Percentiles rank a stretch among this genome's conserved stretches.
Conservation (phyloP, 2,797 vertebrate genomes). For the Liasis olivaceus region DNA sequence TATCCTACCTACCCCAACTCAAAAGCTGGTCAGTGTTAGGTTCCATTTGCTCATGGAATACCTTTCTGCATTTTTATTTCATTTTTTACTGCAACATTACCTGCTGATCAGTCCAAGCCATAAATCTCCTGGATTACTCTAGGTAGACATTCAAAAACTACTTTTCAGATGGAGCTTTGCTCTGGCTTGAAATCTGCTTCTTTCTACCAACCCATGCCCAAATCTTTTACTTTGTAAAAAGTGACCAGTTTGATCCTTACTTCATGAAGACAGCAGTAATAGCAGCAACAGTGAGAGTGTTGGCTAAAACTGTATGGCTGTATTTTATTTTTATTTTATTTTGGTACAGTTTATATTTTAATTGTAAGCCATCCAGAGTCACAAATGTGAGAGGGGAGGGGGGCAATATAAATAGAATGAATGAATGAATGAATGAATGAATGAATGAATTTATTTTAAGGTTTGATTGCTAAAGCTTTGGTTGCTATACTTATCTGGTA, state of each 20-base stretch:
- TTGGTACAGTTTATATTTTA: too few species aligned
- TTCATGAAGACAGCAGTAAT: too few species aligned
- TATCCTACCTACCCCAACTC: constrained; percentile 22
- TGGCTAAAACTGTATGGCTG: too few species aligned
- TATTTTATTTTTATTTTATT: too few species aligned
- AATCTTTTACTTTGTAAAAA: too few species aligned
- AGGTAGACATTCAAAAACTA: neutral
- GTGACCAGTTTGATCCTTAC: too few species aligned
- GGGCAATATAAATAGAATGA: too few species aligned
- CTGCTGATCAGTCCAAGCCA: constrained; percentile 12
- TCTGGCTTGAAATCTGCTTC: neutral
- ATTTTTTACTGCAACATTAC: constrained; percentile 35
- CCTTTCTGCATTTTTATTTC: constrained; percentile 31
- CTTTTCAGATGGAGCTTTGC: neutral
- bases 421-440: too few species aligned
- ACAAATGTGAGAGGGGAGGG: too few species aligned
- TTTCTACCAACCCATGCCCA: neutral
- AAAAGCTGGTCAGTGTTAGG: constrained; percentile 57
- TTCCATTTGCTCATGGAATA: constrained; percentile 57
- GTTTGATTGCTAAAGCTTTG: constrained; percentile 26
- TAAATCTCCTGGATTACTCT: constrained; percentile 49
- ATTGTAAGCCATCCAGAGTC: too few species aligned
- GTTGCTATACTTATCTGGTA: neutral
- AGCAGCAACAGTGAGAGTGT: too few species aligned
- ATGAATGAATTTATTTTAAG: neutral